Evolutionary conservation across 2,797 vertebrate genomes (phyloP).

Genomic region (Triplophysa yarkandensis): DNA sequence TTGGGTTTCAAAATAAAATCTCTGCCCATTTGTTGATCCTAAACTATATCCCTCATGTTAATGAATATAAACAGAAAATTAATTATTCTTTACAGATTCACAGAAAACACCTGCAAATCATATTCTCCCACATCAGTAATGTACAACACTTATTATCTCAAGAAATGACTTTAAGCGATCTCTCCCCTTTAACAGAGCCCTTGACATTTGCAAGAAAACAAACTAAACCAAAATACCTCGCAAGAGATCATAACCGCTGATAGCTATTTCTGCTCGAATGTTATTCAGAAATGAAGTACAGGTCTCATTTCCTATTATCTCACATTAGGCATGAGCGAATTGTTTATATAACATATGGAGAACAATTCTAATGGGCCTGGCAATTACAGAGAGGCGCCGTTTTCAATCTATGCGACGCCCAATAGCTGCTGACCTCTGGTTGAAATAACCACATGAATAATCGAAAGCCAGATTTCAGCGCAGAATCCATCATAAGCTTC

Average conservation of each 20-base stretch:
- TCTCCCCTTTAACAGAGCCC: slow-evolving; percentile 6
- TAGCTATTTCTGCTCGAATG: background rate
- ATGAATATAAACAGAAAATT: slow-evolving; percentile 1
- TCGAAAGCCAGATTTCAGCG: slow-evolving; percentile 40
- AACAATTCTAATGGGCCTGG: slow-evolving; percentile 21
- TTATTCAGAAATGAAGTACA: slow-evolving; percentile 2
- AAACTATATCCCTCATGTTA: slow-evolving; percentile 1
- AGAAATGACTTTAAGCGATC: slow-evolving; percentile 6
- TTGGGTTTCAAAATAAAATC: background rate
- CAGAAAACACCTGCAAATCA: background rate
- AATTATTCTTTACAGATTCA: background rate
- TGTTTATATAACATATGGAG: background rate
- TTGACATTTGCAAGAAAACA: slow-evolving; percentile 37
- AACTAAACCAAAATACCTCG: slow-evolving; percentile 4
- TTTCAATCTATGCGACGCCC: slow-evolving; percentile 23
- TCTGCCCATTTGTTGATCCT: background rate
- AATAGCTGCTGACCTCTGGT: slow-evolving; percentile 29
- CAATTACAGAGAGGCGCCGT: slow-evolving; percentile 19
- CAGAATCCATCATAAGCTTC: slow-evolving; percentile 43
- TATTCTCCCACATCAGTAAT: background rate
- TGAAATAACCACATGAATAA: slow-evolving; percentile 46
- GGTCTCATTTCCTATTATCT: slow-evolving; percentile 15
- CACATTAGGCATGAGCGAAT: background rate
- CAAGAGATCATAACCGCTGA: slow-evolving; percentile 1
- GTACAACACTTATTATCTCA: slow-evolving; percentile 9